Conservation (phyloP, 2,888 invertebrate genomes). For the Nudaria mundana region DNA sequence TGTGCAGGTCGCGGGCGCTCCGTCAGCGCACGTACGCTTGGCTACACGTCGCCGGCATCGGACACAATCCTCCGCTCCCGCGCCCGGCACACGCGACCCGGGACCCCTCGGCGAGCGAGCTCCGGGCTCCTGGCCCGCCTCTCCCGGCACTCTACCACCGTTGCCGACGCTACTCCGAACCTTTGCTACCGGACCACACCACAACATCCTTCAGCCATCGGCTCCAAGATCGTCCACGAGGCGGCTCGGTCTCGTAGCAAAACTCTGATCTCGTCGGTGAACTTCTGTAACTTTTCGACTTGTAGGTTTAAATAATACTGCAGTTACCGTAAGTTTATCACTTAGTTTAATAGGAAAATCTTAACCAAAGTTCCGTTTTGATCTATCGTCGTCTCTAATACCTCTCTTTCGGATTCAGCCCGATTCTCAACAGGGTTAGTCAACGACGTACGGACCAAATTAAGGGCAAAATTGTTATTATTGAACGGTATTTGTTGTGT, state of each 20-base stretch:
- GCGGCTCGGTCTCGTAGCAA: conserved; percentile 24
- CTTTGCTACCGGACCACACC: conserved; percentile 21
- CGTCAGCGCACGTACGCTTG: conserved; percentile 19
- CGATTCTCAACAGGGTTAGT: conserved; percentile 63
- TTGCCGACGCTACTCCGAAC: conserved; percentile 32
- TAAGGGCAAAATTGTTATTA: conserved; percentile 47
- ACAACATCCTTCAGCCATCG: conserved; percentile 14
- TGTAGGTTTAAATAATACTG: conserved; percentile 62
- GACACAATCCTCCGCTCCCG: conserved; percentile 13
- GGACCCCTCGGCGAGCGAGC: conserved; percentile 9
- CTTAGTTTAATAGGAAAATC: conserved; percentile 73
- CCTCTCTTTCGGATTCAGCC: conserved; percentile 49
- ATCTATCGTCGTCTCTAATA: conserved; percentile 51
- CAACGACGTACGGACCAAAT: conserved; percentile 67
- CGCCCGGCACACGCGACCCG: conserved; percentile 15
- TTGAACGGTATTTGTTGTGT: conserved; percentile 49
- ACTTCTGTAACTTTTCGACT: conserved; percentile 39
- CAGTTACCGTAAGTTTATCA: conserved; percentile 78
- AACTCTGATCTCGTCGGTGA: conserved; percentile 36
- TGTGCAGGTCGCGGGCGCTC: conserved; percentile 50
- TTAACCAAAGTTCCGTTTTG: conserved; percentile 73
- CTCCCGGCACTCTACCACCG: conserved; percentile 22
- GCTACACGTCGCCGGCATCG: conserved; percentile 31
- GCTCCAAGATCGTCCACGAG: conserved; percentile 17
- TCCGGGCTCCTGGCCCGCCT: conserved; percentile 20